A percentile compares a stretch with the other conserved stretches of the same genome.
Evolutionary conservation across 2,113 vertebrate genomes (phyloP).

Genomic region (Mixornis gularis): DNA sequence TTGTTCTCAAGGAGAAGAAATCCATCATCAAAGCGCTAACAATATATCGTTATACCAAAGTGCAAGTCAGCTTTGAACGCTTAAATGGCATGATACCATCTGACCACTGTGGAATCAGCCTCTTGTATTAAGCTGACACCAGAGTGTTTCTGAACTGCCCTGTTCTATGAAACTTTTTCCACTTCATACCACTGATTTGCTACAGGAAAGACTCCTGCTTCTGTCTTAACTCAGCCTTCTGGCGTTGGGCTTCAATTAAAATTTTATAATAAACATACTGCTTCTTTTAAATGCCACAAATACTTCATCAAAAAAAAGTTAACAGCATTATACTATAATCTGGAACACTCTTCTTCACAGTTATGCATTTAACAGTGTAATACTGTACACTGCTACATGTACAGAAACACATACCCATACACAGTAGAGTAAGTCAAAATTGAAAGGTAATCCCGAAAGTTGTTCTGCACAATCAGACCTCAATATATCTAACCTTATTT

Average conservation of each 20-base stretch:
- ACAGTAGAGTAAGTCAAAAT: background rate
- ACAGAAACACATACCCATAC: background rate
- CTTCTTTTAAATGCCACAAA: background rate
- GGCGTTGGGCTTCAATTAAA: background rate
- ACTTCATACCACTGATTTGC: background rate
- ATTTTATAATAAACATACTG: background rate
- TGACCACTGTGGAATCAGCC: background rate
- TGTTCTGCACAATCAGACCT: background rate
- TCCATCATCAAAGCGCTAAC: background rate
- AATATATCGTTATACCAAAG: background rate
- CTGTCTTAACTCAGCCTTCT: background rate
- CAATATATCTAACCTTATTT: background rate
- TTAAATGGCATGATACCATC: background rate
- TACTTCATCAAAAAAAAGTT: background rate
- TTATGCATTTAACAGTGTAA: background rate
- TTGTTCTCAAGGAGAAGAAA: background rate
- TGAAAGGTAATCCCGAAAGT: background rate
- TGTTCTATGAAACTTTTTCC: background rate
- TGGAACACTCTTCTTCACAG: background rate
- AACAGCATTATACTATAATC: background rate
- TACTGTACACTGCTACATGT: background rate
- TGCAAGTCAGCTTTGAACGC: background rate
- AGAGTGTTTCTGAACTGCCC: background rate
- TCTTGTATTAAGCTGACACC: background rate
- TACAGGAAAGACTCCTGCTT: background rate